These are phyloP conservation scores for Drosophila fuyamai DNA, from an alignment of 1,140 invertebrate genomes.

Conservation along the genomic window DNA sequence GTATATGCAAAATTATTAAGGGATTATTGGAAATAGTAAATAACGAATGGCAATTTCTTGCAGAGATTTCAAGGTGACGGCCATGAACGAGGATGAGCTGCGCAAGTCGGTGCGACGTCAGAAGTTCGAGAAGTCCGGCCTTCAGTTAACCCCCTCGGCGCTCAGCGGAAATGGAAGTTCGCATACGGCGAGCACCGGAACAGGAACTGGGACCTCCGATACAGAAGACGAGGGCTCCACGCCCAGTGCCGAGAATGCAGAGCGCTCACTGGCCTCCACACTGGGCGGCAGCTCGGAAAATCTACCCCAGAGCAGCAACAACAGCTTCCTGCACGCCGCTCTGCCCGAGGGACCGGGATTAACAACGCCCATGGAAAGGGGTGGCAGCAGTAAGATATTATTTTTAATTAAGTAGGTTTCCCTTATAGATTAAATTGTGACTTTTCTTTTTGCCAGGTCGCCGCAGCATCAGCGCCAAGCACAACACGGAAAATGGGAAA, in stretches of 20 bases:
- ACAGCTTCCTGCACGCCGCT: conserved; percentile 80
- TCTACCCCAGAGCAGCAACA: conserved; percentile 67
- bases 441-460: conserved; percentile 52
- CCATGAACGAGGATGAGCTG: conserved; percentile 93
- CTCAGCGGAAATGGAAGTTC: conserved; percentile 82
- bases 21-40: neutral
- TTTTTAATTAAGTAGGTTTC: neutral
- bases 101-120: conserved; percentile 90
- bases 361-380: conserved; percentile 74
- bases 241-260: conserved; percentile 90
- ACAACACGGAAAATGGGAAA: conserved; percentile 82
- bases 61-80: conserved; percentile 94
- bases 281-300: conserved; percentile 83
- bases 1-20: neutral
- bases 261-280: conserved; percentile 85
- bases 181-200: conserved; percentile 87
- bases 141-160: conserved; percentile 79
- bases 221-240: conserved; percentile 92
- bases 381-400: conserved; percentile 78
- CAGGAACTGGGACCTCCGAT: conserved; percentile 91
- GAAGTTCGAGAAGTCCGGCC: conserved; percentile 87
- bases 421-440: neutral
- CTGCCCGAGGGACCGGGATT: conserved; percentile 79
- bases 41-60: conserved; percentile 15
- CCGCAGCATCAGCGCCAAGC: conserved; percentile 84